These are phyloP conservation scores for Bujurquina vittata DNA, from an alignment of 2,113 vertebrate species.

Conservation along the genomic window DNA sequence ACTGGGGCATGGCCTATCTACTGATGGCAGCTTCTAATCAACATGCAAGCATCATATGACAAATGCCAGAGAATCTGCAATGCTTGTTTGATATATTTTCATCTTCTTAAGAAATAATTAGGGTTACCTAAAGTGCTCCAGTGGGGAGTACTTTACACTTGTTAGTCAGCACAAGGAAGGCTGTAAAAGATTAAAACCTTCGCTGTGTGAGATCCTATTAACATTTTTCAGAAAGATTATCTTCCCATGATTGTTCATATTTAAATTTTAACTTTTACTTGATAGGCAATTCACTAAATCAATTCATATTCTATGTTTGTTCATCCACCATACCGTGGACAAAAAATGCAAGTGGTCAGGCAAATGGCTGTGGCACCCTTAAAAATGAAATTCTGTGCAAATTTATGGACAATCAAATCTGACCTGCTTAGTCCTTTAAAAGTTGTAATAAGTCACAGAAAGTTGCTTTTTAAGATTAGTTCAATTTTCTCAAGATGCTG, in stretches of 20 bases:
- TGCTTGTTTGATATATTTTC: constrained; percentile 35
- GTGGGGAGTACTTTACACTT: constrained; percentile 32
- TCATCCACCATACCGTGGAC: not conserved
- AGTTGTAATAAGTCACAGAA: not conserved
- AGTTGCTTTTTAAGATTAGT: not conserved
- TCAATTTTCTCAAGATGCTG: not conserved
- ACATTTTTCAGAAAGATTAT: constrained; percentile 49
- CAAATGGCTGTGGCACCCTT: not conserved
- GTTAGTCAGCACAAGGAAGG: constrained; percentile 33
- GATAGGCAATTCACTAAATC: constrained; percentile 21
- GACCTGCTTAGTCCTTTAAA: not conserved
- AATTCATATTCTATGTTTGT: not conserved
- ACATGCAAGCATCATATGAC: not conserved
- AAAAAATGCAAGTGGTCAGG: not conserved
- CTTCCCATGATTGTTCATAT: constrained; percentile 50
- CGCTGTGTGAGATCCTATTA: constrained; percentile 55
- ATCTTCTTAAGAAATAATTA: constrained; percentile 47
- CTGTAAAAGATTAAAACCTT: constrained; percentile 56
- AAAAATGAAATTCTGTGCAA: not conserved
- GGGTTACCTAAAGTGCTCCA: constrained; percentile 42
- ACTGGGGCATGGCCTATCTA: not conserved
- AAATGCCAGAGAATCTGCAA: constrained; percentile 27
- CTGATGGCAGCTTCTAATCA: constrained; percentile 32
- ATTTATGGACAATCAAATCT: constrained; percentile 11
- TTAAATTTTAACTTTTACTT: constrained; percentile 38